Conservation (phyloP, 2,797 vertebrate species). For the Cynopterus sphinx region DNA sequence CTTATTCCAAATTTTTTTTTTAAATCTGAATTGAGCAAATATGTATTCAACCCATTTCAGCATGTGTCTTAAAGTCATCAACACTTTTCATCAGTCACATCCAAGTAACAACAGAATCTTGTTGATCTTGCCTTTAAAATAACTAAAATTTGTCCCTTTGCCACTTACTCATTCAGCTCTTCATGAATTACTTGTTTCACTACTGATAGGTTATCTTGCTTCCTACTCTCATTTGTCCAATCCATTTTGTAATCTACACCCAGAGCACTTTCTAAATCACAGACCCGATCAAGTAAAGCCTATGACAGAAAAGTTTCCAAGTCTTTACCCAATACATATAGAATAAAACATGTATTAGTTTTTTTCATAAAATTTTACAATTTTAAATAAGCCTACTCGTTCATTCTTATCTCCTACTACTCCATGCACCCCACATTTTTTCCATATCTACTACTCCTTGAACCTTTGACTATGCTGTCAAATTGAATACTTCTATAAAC, state of each 20-base stretch:
- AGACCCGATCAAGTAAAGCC: not conserved
- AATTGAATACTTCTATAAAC: not conserved
- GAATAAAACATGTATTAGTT: not conserved
- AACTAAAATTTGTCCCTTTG: not conserved
- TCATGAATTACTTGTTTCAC: not conserved
- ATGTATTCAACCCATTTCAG: not conserved
- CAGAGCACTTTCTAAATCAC: not conserved
- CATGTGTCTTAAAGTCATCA: not conserved
- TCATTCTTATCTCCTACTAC: not conserved
- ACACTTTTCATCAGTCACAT: not conserved
- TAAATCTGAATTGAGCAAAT: not conserved
- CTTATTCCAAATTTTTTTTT: not conserved
- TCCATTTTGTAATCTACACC: not conserved
- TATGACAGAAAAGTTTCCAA: not conserved
- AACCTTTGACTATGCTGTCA: not conserved
- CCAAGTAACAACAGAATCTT: not conserved
- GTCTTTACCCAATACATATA: not conserved
- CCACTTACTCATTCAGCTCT: not conserved
- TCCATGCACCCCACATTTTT: not conserved
- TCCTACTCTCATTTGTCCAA: not conserved
- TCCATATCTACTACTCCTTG: not conserved
- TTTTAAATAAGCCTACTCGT: not conserved
- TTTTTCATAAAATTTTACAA: not conserved
- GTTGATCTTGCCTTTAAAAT: not conserved
- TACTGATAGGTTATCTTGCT: not conserved